Conservation (phyloP, 64 coral and sea anemone species). For the Pocillopora verrucosa region DNA sequence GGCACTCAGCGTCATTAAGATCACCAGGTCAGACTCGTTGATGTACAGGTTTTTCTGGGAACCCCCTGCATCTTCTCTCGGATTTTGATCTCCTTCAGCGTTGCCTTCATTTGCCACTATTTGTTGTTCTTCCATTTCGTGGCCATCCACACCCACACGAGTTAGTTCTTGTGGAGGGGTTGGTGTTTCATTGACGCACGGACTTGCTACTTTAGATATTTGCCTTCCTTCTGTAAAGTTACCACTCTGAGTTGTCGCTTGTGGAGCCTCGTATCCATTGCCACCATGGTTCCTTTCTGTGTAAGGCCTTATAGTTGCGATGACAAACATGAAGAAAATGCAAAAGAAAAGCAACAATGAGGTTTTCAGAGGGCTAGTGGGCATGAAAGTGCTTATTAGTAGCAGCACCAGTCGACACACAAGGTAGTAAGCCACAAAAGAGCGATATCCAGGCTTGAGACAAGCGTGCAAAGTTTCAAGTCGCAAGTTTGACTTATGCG, state of each 20-base stretch:
- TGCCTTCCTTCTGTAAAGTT: no score
- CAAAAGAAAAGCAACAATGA: neutral
- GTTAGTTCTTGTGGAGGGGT: no score
- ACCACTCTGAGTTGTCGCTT: no score
- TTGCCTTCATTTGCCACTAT: neutral
- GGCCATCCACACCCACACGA: no score
- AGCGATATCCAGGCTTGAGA: neutral
- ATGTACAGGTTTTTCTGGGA: neutral
- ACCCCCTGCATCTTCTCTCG: neutral
- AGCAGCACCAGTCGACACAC: neutral
- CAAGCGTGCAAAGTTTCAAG: neutral
- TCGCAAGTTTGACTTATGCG: neutral
- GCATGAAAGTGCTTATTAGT: neutral
- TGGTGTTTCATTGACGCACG: no score
- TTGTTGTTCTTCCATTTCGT: no score
- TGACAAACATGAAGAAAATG: neutral
- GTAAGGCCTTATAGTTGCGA: neutral
- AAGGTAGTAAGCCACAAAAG: neutral
- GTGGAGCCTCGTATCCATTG: neutral
- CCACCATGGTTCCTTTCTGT: neutral
- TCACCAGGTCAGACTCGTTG: neutral
- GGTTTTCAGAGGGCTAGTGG: neutral
- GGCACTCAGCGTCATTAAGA: neutral
- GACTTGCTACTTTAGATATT: no score
- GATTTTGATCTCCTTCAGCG: neutral